These are phyloP conservation scores for Andrena bicolor DNA, from an alignment of 2,888 invertebrate species.

Conservation along the genomic window DNA sequence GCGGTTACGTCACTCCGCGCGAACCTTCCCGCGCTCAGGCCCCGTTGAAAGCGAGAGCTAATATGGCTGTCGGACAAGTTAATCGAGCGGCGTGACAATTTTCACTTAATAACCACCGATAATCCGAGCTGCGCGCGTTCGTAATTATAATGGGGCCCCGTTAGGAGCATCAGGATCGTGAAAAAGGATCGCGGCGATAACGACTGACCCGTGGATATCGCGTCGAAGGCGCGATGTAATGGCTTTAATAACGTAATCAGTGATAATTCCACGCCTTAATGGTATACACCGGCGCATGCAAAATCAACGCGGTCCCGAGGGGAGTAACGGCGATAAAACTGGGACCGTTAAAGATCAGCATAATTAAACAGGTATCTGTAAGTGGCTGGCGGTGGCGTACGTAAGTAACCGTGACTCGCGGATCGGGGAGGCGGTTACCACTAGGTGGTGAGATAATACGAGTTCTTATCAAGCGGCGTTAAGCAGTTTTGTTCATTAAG, in stretches of 20 bases:
- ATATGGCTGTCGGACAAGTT: conserved; percentile 5
- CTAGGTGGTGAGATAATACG: conserved; percentile 64
- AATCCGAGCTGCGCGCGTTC: not conserved
- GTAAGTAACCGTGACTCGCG: conserved; percentile 11
- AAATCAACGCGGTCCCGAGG: conserved; percentile 40
- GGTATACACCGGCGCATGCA: conserved; percentile 29
- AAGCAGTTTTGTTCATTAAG: conserved; percentile 71
- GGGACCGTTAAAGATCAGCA: conserved; percentile 57
- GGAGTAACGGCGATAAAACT: conserved; percentile 52
- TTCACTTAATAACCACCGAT: conserved; percentile 24
- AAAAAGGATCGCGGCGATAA: conserved; percentile 14
- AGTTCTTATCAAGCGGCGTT: conserved; percentile 70
- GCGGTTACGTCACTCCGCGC: no score
- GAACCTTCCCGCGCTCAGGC: no score
- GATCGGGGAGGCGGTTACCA: conserved; percentile 35
- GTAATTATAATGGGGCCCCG: conserved; percentile 32
- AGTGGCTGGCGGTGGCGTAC: conserved; percentile 26
- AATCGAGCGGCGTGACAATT: conserved; percentile 35
- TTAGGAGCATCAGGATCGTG: conserved; percentile 10
- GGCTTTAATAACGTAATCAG: conserved; percentile 53
- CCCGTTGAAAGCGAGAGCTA: not conserved
- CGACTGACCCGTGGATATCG: conserved; percentile 25
- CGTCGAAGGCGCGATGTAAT: conserved; percentile 39
- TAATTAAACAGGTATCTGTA: conserved; percentile 64
- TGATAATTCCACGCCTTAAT: conserved; percentile 52